A percentile compares a stretch with the other conserved stretches of the same genome.
phyloP scores from a whole-genome alignment of 2,888 invertebrate species.

The Pediacus dermestoides region DNA sequence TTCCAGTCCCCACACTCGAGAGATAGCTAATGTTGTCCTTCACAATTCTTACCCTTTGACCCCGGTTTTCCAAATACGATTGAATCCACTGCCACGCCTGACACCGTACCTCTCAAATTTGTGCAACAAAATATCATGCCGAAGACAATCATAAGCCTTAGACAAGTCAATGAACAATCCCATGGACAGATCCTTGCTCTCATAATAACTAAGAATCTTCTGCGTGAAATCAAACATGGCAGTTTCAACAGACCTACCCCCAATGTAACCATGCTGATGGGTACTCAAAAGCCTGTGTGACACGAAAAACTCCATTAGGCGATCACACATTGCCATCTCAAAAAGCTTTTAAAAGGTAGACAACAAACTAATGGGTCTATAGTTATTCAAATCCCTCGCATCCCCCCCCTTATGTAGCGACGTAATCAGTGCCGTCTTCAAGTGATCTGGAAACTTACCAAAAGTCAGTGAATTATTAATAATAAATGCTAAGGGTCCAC shows the following conservation, averaged over 20 bases:
- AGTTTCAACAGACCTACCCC: slow-evolving; percentile 6
- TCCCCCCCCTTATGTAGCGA: slow-evolving; percentile 13
- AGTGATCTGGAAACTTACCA: slow-evolving; percentile 11
- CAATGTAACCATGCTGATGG: slow-evolving; percentile 9
- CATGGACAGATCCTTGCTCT: slow-evolving; percentile 7
- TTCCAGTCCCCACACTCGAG: too few relatives aligned
- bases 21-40: too few relatives aligned
- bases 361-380: slow-evolving; percentile 14
- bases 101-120: slow-evolving; percentile 11
- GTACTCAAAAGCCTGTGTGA: slow-evolving; percentile 9
- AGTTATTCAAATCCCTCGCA: slow-evolving; percentile 4
- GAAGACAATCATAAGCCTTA: slow-evolving; percentile 13
- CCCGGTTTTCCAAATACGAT: slow-evolving; percentile 1
- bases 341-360: slow-evolving; percentile 14
- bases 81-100: slow-evolving; percentile 1
- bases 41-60: background rate
- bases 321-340: slow-evolving; percentile 9
- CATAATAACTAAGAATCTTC: slow-evolving; percentile 6
- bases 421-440: slow-evolving; percentile 11
- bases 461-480: slow-evolving; percentile 11
- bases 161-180: slow-evolving; percentile 14
- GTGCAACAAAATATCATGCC: slow-evolving; percentile 5
- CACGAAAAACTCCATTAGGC: slow-evolving; percentile 6
- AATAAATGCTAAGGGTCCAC: slow-evolving; percentile 7
- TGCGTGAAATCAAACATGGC: slow-evolving; percentile 13